phyloP scores from a whole-genome alignment of 2,888 invertebrate species.

The Sarcophaga carnaria region DNA sequence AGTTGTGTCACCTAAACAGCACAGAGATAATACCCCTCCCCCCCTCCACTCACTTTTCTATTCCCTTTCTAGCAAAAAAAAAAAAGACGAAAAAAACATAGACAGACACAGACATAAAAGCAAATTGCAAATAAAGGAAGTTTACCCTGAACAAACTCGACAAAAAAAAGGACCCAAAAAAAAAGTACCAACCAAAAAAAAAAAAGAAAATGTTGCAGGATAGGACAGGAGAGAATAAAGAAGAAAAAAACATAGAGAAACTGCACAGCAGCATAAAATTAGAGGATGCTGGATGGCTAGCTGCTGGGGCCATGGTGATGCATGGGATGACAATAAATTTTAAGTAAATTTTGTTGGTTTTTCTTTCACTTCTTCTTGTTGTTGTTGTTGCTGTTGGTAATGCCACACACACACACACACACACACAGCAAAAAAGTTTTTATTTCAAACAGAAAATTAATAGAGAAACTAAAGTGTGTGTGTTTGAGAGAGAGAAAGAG shows the following conservation, averaged over 20 bases:
- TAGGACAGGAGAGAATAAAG: neutral
- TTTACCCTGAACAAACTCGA: slow-evolving; percentile 53
- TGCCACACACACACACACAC: neutral
- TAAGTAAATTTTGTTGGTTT: slow-evolving; percentile 18
- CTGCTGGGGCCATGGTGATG: slow-evolving; percentile 37
- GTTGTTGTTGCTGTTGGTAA: neutral
- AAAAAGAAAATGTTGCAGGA: slow-evolving; percentile 5
- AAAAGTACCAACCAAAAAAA: neutral
- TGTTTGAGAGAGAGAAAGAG: neutral
- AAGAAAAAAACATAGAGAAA: slow-evolving; percentile 43
- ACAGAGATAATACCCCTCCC: neutral
- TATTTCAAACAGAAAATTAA: slow-evolving; percentile 35
- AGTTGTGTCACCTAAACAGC: slow-evolving; percentile 18
- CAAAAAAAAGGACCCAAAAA: neutral
- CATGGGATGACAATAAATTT: slow-evolving; percentile 64
- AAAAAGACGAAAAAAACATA: slow-evolving; percentile 52
- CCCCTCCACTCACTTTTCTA: too few species aligned
- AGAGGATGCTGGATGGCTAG: slow-evolving; percentile 36
- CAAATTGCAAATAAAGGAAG: slow-evolving; percentile 70
- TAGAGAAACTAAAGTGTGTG: slow-evolving; percentile 30
- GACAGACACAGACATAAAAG: slow-evolving; percentile 51
- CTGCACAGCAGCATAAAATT: slow-evolving; percentile 66
- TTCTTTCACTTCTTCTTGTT: neutral
- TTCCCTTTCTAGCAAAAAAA: neutral
- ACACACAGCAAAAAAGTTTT: too few species aligned